Base-by-base conservation (phyloP, 1,140 invertebrate genomes). In the Steinernema khuongi region DNA sequence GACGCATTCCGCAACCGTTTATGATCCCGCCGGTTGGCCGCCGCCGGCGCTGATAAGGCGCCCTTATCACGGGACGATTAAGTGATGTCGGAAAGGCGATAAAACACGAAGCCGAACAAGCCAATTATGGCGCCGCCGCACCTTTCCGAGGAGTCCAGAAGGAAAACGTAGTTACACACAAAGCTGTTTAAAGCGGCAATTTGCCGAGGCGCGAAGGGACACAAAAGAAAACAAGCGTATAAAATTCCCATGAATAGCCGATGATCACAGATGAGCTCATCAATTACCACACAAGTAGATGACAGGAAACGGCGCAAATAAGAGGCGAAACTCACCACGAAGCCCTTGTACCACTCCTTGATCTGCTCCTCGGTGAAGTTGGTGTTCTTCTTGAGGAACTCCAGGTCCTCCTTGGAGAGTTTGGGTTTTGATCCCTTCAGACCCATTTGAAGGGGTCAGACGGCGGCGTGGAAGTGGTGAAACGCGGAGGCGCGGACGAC, bases 341-440 rank as follows among this genome's bases (percentile, higher is more conserved):
- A 85, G 72, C 85, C 85, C 71, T 96, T 96, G 87, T 96, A 96
- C 94, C 94, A 97, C 88, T 96, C 94, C 86, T 95, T 96, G 86
- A 96, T 96, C 79, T 94, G 95, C 73, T 92, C 92, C 87, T 96
- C 94, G 83, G 95, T 93, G 86, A 96, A 97, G 81, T 93, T 90
- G 14, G 82, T 81, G 86, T 94, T 93, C 66, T 91, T 91, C 87
- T 96, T 96, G 72, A 96, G 90, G 87, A 96, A 96, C 84, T 96
- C 93, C 91, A 96, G 92, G 86, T 96, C 94, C 86, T 96, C 94
- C 88, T 96, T 96, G 85, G 92, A 93, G 80, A 96, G 76, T 70
- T 84, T 84, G n/a, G 83, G 83, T 75, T 84, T 84, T n/a, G 82
- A 85, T 60, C 82, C 82, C 74, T 84, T 84, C 28, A 85, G 71